Base-by-base conservation (phyloP, 2,888 invertebrate species). In the Agriopis aurantiaria region DNA sequence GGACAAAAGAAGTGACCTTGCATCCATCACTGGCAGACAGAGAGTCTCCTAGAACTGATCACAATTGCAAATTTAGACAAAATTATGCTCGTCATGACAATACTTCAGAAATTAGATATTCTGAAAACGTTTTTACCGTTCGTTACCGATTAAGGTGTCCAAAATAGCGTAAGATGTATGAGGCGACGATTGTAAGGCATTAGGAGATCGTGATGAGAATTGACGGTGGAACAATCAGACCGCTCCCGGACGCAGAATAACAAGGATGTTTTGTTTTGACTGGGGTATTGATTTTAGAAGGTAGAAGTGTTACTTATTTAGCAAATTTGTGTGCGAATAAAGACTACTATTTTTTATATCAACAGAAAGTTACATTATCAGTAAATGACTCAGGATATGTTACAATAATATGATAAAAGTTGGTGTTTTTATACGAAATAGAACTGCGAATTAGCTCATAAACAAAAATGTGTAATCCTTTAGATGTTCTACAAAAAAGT, bases 131-230 rank as follows among this genome's bases (percentile, higher is more conserved):
- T 61, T 72, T 11, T 7, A 65, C 59, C 75, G 75, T 84, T 85
- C 83, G 85, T 84, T 85, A 85, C 84, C 85, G 88, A 88, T 90
- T 88, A 87, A 71, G 70, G 70, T 82, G 87, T 80, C 85, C 85
- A 82, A 90, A 90, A 88, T 81, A 79, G 81, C 74, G 78, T 76
- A 79, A 88, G 86, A 89, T 87, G 80, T 82, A 88, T 81, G 88
- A 92, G 90, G 91, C 91, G 92, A 90, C 92, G 83, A 91, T 91
- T 85, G 85, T 82, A 79, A 85, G 82, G 86, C 87, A 86, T 85
- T 77, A 85, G 78, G 71, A 63, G 73, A 58, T 75, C 91, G 92
- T 92, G 91, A 85, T 73, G 62, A 14, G 92, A 88, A 91, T 91
- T 76, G 72, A 77, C 55, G 59, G 80, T 82, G 85, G 86, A 85